phyloP scores from a whole-genome alignment of 2,888 invertebrate species.

The Ernsta delagoae region DNA sequence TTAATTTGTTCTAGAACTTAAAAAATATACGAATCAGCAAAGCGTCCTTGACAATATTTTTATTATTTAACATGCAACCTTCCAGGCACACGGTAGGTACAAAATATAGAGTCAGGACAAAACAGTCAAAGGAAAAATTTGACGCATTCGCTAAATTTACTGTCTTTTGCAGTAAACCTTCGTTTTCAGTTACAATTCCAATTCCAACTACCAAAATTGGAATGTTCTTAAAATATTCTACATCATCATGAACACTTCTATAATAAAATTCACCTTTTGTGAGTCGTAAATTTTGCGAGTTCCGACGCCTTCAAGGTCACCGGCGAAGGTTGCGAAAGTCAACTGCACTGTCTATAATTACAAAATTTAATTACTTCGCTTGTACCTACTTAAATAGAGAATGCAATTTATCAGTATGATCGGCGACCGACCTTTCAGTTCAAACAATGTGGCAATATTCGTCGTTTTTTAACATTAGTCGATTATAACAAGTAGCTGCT shows the following conservation, averaged over 20 bases:
- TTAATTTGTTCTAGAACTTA: not conserved
- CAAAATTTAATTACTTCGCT: constrained; percentile 46
- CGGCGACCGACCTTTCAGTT: constrained; percentile 27
- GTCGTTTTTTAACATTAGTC: not conserved
- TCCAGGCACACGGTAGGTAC: not conserved
- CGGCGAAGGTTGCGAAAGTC: constrained; percentile 62
- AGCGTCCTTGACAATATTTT: not conserved
- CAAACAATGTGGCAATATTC: constrained; percentile 20
- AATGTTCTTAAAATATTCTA: not conserved
- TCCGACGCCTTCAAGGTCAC: constrained; percentile 57
- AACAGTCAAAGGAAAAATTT: too few species aligned
- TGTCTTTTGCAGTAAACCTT: not conserved
- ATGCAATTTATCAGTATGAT: constrained; percentile 38
- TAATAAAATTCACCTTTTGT: constrained; percentile 3
- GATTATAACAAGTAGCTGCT: too few species aligned
- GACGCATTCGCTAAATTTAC: too few species aligned
- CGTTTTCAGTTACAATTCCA: not conserved
- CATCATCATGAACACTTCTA: not conserved
- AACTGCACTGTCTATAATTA: constrained; percentile 52
- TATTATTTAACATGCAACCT: too few species aligned
- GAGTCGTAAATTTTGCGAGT: constrained; percentile 40
- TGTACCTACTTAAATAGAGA: constrained; percentile 39
- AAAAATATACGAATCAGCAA: not conserved
- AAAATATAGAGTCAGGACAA: not conserved
- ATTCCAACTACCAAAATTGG: not conserved